These are phyloP conservation scores for Fistularia tabacaria DNA, from an alignment of 2,797 vertebrate genomes.

Conservation along the genomic window DNA sequence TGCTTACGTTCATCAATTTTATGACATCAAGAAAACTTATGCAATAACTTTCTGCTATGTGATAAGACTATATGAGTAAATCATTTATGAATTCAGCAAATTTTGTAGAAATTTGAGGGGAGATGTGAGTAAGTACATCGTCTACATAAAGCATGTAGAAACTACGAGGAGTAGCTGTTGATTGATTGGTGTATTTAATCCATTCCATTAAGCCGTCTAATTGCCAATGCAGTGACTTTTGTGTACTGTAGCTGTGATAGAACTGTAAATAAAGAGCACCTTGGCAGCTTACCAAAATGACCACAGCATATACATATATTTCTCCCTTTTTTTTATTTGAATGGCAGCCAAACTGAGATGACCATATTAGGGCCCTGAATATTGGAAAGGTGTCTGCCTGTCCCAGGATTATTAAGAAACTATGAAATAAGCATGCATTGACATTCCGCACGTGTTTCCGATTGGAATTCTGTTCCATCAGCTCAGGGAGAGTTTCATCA, in stretches of 20 bases:
- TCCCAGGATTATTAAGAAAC: conserved; percentile 24
- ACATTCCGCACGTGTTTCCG: conserved; percentile 27
- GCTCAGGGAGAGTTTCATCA: conserved; percentile 33
- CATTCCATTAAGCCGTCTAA: conserved; percentile 54
- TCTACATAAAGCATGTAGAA: too few relatives aligned
- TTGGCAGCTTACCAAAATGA: conserved; percentile 47
- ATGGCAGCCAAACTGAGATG: conserved; percentile 30
- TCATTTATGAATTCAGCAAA: too few relatives aligned
- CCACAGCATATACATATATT: conserved; percentile 24
- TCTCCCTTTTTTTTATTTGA: conserved; percentile 23
- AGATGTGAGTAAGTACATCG: too few relatives aligned
- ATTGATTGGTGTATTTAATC: conserved; percentile 63
- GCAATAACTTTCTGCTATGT: too few relatives aligned
- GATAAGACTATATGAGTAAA: too few relatives aligned
- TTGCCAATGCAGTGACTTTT: conserved; percentile 49
- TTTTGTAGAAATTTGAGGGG: too few relatives aligned
- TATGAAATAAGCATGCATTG: conserved; percentile 36
- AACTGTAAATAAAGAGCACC: conserved; percentile 53
- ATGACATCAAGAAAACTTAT: too few relatives aligned
- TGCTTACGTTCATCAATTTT: too few relatives aligned
- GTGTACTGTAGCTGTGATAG: conserved; percentile 55
- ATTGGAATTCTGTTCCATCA: conserved; percentile 17
- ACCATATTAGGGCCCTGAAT: conserved; percentile 21
- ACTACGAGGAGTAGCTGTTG: conserved; percentile 23
- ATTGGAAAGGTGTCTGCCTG: conserved; percentile 30